phyloP scores from a whole-genome alignment of 1,140 invertebrate species.

The Galendromus occidentalis region DNA sequence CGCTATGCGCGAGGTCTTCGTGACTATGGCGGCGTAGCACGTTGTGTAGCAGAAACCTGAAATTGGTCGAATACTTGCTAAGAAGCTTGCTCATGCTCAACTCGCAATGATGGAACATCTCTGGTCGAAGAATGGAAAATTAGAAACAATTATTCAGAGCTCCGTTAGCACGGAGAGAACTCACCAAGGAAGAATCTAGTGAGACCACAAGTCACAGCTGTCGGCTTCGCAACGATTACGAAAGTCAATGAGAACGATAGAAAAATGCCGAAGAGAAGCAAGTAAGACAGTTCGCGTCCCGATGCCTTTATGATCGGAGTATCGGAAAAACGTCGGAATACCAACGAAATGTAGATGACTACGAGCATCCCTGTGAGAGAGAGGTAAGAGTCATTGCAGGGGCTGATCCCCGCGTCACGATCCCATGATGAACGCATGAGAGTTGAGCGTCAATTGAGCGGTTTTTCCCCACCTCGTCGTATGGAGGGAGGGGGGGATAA shows the following conservation, averaged over 20 bases:
- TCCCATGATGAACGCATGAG: no score
- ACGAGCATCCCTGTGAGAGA: constrained; percentile 46
- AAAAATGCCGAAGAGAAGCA: constrained; percentile 31
- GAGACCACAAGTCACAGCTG: constrained; percentile 30
- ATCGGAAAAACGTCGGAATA: constrained; percentile 41
- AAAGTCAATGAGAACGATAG: constrained; percentile 37
- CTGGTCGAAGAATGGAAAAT: no score
- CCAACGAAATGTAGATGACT: constrained; percentile 43
- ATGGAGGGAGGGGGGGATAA: neutral
- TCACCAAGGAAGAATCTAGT: constrained; percentile 36
- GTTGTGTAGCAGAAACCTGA: constrained; percentile 33
- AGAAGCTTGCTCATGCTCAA: no score
- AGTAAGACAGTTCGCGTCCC: constrained; percentile 32
- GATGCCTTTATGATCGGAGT: constrained; percentile 40
- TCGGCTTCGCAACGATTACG: constrained; percentile 34
- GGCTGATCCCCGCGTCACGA: no score
- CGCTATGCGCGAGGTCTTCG: constrained; percentile 38
- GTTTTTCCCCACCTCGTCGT: neutral
- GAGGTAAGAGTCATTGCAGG: no score
- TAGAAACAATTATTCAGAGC: no score
- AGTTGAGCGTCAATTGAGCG: constrained; percentile 4
- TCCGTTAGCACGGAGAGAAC: no score
- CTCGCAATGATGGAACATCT: no score
- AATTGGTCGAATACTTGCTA: neutral
- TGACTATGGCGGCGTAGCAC: constrained; percentile 38